These are phyloP conservation scores for Tretioscincus oriximinensis DNA, from an alignment of 2,113 vertebrate species.

Conservation along the genomic window DNA sequence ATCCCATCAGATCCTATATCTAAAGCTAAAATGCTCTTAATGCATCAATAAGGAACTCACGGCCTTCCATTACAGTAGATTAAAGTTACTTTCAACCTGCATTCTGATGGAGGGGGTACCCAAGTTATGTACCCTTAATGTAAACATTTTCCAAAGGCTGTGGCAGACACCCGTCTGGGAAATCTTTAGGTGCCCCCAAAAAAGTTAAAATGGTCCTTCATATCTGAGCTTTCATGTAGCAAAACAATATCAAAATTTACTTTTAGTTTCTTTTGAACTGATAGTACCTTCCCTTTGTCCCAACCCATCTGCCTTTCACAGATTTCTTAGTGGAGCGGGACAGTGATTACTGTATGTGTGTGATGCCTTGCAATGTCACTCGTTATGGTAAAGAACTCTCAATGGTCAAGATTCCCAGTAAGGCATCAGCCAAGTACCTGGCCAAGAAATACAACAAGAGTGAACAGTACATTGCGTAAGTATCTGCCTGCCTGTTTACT, in stretches of 20 bases:
- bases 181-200: neutral
- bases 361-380: slow-evolving; percentile 95
- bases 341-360: slow-evolving; percentile 93
- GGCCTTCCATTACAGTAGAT: no score
- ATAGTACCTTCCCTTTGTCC: slow-evolving; percentile 18
- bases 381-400: slow-evolving; percentile 96
- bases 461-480: slow-evolving; percentile 92
- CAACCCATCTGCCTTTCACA: slow-evolving; percentile 52
- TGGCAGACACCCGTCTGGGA: neutral
- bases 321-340: slow-evolving; percentile 97
- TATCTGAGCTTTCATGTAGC: neutral
- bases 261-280: neutral
- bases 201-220: neutral
- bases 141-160: neutral
- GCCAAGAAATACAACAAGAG: slow-evolving; percentile 99
- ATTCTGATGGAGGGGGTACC: neutral
- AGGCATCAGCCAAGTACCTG: slow-evolving; percentile 96
- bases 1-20: no score
- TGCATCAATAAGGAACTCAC: no score
- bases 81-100: no score
- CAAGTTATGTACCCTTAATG: neutral
- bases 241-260: neutral
- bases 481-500: neutral
- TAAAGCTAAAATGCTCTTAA: no score
- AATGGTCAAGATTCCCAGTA: slow-evolving; percentile 99